These are phyloP conservation scores for Bibio marci DNA, from an alignment of 2,888 invertebrate genomes.

Conservation along the genomic window DNA sequence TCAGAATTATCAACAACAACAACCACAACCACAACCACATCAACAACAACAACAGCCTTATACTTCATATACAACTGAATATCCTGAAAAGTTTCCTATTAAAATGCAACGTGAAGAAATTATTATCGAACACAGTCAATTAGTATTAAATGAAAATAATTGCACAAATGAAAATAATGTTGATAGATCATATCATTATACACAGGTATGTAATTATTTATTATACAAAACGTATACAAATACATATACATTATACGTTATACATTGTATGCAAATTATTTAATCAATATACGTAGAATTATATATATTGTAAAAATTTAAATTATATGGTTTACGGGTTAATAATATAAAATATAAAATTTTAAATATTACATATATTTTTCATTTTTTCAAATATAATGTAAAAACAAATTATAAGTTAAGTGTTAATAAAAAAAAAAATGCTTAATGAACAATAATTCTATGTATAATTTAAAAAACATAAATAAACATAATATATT, in stretches of 20 bases:
- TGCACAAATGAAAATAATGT: slow-evolving; percentile 3
- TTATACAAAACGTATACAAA: not conserved
- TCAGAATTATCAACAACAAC: not conserved
- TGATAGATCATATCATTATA: slow-evolving; percentile 7
- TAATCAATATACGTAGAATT: not conserved
- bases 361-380: too few species aligned
- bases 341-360: too few species aligned
- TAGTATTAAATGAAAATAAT: slow-evolving; percentile 8
- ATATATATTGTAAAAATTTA: too few species aligned
- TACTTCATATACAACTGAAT: not conserved
- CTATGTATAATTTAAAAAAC: too few species aligned
- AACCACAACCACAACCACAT: not conserved
- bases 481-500: too few species aligned
- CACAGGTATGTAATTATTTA: slow-evolving; percentile 7
- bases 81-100: slow-evolving; percentile 3
- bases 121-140: slow-evolving; percentile 10
- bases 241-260: not conserved
- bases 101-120: slow-evolving; percentile 11
- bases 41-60: not conserved
- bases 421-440: too few species aligned
- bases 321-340: too few species aligned
- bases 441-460: too few species aligned
- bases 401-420: too few species aligned
- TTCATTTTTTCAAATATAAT: too few species aligned
- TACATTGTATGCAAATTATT: not conserved